Conservation (phyloP, 2,888 invertebrate species). For the Acholoe squamosa region DNA sequence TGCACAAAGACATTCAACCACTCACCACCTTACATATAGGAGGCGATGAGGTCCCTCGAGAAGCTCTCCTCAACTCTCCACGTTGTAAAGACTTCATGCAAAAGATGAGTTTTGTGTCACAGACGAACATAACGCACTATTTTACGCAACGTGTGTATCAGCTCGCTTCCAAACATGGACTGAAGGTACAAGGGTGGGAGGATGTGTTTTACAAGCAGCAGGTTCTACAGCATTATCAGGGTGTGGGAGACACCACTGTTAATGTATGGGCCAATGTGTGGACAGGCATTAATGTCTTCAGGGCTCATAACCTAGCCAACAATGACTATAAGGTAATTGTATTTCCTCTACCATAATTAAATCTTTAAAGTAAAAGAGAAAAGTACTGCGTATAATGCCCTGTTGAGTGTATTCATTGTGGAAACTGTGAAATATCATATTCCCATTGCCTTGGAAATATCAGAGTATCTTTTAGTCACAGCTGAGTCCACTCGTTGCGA, state of each 20-base stretch:
- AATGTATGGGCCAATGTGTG: constrained; percentile 77
- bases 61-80: constrained; percentile 78
- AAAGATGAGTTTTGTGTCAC: neutral
- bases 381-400: too few relatives aligned
- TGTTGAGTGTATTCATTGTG: too few relatives aligned
- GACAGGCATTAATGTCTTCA: constrained; percentile 73
- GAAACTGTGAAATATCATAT: too few relatives aligned
- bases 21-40: constrained; percentile 78
- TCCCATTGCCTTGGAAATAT: too few relatives aligned
- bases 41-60: constrained; percentile 79
- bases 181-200: constrained; percentile 64
- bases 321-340: constrained; percentile 76
- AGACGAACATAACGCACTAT: neutral
- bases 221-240: neutral
- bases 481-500: too few relatives aligned
- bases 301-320: constrained; percentile 78
- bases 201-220: constrained; percentile 59
- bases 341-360: too few relatives aligned
- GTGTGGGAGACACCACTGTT: neutral
- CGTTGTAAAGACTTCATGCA: constrained; percentile 70
- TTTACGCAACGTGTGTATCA: constrained; percentile 35
- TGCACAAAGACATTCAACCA: constrained; percentile 75
- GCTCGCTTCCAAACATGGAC: neutral
- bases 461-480: too few relatives aligned
- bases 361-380: too few relatives aligned